phyloP scores from a whole-genome alignment of 2,888 invertebrate genomes.

The Adelphocoris suturalis region DNA sequence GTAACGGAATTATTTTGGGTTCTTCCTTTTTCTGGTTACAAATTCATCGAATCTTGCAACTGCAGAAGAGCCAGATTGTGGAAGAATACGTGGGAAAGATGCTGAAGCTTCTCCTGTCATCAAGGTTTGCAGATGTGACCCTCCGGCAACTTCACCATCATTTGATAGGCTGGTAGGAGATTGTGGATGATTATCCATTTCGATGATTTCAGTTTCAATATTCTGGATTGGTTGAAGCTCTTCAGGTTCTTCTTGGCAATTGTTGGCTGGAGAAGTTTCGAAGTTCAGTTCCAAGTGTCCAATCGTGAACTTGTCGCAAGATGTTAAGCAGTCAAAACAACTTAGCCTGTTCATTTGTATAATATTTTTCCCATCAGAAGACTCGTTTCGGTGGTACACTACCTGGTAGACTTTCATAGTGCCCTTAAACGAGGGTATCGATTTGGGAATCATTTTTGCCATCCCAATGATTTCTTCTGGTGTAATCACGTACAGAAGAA shows the following conservation, averaged over 20 bases:
- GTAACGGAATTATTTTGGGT: conserved; percentile 13
- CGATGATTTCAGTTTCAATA: not conserved
- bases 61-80: not conserved
- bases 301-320: conserved; percentile 32
- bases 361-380: not conserved
- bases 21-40: not conserved
- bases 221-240: not conserved
- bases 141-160: not conserved
- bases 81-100: not conserved
- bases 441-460: conserved; percentile 20
- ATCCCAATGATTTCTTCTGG: conserved; percentile 54
- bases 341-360: conserved; percentile 48
- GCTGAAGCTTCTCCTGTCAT: not conserved
- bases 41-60: not conserved
- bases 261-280: not conserved
- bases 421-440: not conserved
- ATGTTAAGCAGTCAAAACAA: not conserved
- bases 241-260: conserved; percentile 3
- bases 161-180: not conserved
- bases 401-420: conserved; percentile 46
- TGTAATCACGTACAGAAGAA: conserved; percentile 29
- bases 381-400: not conserved
- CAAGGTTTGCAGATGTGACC: not conserved
- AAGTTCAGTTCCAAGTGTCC: not conserved
- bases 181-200: not conserved